These are phyloP conservation scores for Pararge aegeria DNA, from an alignment of 1,140 invertebrate genomes.

Conservation along the genomic window DNA sequence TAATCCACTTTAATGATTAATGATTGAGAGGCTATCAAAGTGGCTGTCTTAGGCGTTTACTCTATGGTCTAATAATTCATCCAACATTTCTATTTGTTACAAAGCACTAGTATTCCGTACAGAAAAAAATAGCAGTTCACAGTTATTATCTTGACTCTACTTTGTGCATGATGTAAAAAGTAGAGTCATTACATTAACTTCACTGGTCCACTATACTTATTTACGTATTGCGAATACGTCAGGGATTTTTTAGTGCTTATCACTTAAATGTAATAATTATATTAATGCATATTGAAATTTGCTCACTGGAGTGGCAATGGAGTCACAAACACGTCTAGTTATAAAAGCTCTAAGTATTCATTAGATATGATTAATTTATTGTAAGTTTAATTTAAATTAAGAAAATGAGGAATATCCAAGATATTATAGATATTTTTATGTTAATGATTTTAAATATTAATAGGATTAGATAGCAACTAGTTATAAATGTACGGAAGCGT, in stretches of 20 bases:
- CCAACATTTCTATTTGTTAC: too few relatives aligned
- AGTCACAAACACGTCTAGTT: conserved; percentile 46
- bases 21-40: too few relatives aligned
- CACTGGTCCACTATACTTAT: too few relatives aligned
- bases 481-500: conserved; percentile 51
- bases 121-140: too few relatives aligned
- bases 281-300: conserved; percentile 31
- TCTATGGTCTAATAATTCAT: too few relatives aligned
- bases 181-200: too few relatives aligned
- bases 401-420: conserved; percentile 73
- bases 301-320: conserved; percentile 57
- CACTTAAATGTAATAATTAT: background rate
- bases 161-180: too few relatives aligned
- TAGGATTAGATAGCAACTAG: conserved; percentile 54
- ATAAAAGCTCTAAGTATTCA: conserved; percentile 69
- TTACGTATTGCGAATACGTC: too few relatives aligned
- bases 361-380: conserved; percentile 76
- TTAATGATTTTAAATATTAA: conserved; percentile 48
- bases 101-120: too few relatives aligned
- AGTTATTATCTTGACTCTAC: too few relatives aligned
- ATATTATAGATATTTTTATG: conserved; percentile 67
- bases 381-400: conserved; percentile 63
- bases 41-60: too few relatives aligned
- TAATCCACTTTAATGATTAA: too few relatives aligned
- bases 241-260: background rate